Conservation (phyloP, 1,140 invertebrate species). For the Atta cephalotes region DNA sequence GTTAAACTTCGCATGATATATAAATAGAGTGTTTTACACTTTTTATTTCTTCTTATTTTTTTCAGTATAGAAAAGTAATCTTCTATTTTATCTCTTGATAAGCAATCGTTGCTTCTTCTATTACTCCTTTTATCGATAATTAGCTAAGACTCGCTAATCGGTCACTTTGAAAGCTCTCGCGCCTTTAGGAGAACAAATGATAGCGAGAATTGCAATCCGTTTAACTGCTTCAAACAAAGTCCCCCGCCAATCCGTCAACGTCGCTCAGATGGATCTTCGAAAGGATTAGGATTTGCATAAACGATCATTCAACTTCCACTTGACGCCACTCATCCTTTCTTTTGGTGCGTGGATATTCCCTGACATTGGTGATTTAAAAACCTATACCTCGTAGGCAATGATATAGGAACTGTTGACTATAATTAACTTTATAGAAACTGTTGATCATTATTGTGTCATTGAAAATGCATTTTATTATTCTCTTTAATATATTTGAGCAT, state of each 20-base stretch:
- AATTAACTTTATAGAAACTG: neutral
- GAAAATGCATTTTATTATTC: neutral
- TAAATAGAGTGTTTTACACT: neutral
- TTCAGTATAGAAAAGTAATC: constrained; percentile 1
- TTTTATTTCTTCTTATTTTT: neutral
- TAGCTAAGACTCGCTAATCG: constrained; percentile 63
- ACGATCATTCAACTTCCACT: constrained; percentile 82
- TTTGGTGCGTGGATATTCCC: constrained; percentile 52
- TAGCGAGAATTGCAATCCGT: constrained; percentile 79
- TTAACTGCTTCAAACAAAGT: constrained; percentile 72
- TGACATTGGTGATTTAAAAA: constrained; percentile 48
- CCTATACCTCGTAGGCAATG: neutral
- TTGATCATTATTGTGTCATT: neutral
- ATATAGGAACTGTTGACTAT: neutral
- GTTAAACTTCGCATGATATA: neutral
- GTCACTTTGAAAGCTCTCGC: constrained; percentile 41
- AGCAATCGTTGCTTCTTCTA: neutral
- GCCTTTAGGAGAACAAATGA: constrained; percentile 79
- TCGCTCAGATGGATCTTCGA: constrained; percentile 82
- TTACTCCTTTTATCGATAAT: constrained; percentile 56
- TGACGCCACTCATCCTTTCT: constrained; percentile 67
- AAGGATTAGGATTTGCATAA: constrained; percentile 86
- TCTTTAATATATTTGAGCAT: neutral
- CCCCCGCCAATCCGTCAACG: constrained; percentile 82
- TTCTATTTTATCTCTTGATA: no score